These are phyloP conservation scores for Riptortus pedestris DNA, from an alignment of 1,140 invertebrate species.

Conservation along the genomic window DNA sequence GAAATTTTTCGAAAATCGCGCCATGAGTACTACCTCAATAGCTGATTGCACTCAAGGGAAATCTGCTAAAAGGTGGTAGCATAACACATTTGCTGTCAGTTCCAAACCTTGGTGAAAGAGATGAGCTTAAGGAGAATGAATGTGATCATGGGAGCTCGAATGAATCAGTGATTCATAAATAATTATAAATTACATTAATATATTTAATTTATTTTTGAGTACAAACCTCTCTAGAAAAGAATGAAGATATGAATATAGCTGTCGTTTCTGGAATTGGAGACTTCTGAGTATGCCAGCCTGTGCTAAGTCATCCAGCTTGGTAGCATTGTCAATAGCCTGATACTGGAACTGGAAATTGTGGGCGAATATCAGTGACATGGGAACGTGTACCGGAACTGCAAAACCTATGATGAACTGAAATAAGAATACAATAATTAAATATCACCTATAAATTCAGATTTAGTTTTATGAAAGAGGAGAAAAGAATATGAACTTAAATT, in stretches of 20 bases:
- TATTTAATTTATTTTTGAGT: too few relatives aligned
- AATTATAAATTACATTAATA: too few relatives aligned
- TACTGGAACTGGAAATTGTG: conserved; percentile 28
- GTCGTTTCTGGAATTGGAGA: not conserved
- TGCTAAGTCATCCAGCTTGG: not conserved
- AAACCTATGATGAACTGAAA: conserved; percentile 27
- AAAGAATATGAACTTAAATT: not conserved
- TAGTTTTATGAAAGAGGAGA: not conserved
- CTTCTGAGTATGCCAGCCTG: not conserved
- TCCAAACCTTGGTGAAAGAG: too few relatives aligned
- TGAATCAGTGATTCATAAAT: too few relatives aligned
- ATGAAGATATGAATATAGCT: not conserved
- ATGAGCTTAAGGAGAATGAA: too few relatives aligned
- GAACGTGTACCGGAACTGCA: conserved; percentile 25
- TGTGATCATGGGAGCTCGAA: too few relatives aligned
- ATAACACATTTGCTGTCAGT: too few relatives aligned
- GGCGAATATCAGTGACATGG: conserved; percentile 23
- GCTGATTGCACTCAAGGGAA: too few relatives aligned
- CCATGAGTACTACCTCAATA: too few relatives aligned
- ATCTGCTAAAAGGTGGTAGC: too few relatives aligned
- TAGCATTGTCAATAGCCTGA: conserved; percentile 22
- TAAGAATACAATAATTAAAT: not conserved
- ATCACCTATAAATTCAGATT: not conserved
- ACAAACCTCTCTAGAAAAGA: not conserved
- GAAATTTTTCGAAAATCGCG: too few relatives aligned